Percentiles rank a stretch among this genome's conserved stretches.
Evolutionary conservation across 2,797 vertebrate species (phyloP).

Genomic region (Mormyrus proboscirostris): DNA sequence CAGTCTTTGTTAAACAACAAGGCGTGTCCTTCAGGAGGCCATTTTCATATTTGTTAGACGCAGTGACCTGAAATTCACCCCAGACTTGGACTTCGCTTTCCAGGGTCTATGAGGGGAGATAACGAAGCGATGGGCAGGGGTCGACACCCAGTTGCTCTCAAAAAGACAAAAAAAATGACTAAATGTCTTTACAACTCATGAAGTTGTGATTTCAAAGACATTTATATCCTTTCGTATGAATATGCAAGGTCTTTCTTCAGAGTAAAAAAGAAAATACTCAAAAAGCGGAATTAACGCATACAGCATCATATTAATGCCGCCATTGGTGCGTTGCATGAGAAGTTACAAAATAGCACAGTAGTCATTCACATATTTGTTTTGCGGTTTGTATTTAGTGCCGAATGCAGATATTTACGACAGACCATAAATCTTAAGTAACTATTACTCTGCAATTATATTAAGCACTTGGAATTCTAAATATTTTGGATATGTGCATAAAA

Average conservation of each 20-base stretch:
- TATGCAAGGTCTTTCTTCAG: neutral
- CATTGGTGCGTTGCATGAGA: neutral
- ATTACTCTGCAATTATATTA: neutral
- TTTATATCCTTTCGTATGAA: neutral
- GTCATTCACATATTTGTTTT: neutral
- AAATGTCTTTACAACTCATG: conserved; percentile 30
- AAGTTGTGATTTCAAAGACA: neutral
- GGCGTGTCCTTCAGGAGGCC: conserved; percentile 91
- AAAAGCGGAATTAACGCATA: neutral
- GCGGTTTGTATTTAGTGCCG: neutral
- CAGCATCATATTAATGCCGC: neutral
- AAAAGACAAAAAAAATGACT: conserved; percentile 32
- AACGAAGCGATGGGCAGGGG: conserved; percentile 69
- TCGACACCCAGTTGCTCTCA: conserved; percentile 52
- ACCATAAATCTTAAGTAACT: neutral
- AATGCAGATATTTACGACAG: neutral
- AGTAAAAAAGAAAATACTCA: neutral
- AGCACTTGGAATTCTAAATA: conserved; percentile 5
- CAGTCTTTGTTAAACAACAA: conserved; percentile 99
- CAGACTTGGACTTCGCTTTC: conserved; percentile 97
- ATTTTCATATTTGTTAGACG: conserved; percentile 99
- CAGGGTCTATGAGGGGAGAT: conserved; percentile 72
- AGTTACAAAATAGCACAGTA: neutral
- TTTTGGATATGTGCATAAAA: neutral
- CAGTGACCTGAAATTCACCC: conserved; percentile 98